Conservation (phyloP, 2,113 vertebrate species). For the Eretmodus cyanostictus region DNA sequence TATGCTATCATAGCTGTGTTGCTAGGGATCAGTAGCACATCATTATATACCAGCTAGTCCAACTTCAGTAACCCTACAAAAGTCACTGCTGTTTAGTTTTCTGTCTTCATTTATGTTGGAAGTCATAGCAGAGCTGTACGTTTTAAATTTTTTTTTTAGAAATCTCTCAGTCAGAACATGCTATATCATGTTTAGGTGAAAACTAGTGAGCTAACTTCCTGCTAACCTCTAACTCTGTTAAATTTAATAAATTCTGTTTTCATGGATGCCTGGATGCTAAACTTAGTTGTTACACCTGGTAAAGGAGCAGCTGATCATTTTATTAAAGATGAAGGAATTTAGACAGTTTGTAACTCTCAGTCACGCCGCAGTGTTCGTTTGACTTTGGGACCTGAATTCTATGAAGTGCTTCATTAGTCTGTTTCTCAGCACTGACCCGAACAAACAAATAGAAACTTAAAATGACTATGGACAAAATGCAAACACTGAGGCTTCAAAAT, state of each 20-base stretch:
- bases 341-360: background rate
- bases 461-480: background rate
- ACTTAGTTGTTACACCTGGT: background rate
- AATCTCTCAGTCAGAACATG: too few species aligned
- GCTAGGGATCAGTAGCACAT: background rate
- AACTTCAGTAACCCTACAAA: background rate
- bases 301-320: background rate
- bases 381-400: background rate
- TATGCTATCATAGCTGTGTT: background rate
- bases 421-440: background rate
- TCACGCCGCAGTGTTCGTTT: background rate
- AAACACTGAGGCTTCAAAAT: background rate
- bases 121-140: background rate
- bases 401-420: background rate
- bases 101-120: background rate
- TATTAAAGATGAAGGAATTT: background rate
- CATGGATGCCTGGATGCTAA: background rate
- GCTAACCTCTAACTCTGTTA: too few species aligned
- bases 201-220: too few species aligned
- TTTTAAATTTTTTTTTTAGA: too few species aligned
- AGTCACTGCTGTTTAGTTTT: background rate
- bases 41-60: background rate
- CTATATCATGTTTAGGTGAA: too few species aligned
- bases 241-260: background rate
- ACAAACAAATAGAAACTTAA: background rate